phyloP scores from a whole-genome alignment of 2,113 vertebrate genomes.

The Ramphastos sulfuratus region DNA sequence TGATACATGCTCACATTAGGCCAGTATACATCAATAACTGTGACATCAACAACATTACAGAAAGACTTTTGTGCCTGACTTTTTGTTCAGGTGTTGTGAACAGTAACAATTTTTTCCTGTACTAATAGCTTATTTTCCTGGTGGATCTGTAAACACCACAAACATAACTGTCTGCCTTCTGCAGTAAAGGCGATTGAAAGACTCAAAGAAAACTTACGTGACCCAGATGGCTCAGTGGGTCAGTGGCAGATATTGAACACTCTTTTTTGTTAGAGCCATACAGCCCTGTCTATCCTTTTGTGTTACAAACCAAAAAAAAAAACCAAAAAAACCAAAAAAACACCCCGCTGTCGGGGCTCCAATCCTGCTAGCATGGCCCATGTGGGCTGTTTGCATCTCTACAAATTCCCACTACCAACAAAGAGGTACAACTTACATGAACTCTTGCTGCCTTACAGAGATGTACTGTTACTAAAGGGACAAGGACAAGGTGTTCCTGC shows the following conservation, averaged over 20 bases:
- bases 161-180: not conserved
- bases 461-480: conserved; percentile 47
- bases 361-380: not conserved
- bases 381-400: not conserved
- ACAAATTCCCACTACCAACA: not conserved
- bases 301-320: not conserved
- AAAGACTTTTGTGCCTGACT: not conserved
- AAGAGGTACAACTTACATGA: not conserved
- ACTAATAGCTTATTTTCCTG: not conserved
- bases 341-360: not conserved
- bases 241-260: not conserved
- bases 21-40: not conserved
- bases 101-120: not conserved
- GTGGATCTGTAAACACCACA: not conserved
- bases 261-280: not conserved
- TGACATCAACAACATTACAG: not conserved
- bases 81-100: not conserved
- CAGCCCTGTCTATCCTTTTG: not conserved
- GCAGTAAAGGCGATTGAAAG: not conserved
- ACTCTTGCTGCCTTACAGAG: conserved; percentile 19
- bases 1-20: not conserved
- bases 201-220: not conserved
- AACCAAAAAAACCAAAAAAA: no score
- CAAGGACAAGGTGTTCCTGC: conserved; percentile 40
- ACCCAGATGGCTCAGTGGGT: not conserved